phyloP scores from a whole-genome alignment of 2,888 invertebrate genomes.

The Leptinotarsa haldemani region DNA sequence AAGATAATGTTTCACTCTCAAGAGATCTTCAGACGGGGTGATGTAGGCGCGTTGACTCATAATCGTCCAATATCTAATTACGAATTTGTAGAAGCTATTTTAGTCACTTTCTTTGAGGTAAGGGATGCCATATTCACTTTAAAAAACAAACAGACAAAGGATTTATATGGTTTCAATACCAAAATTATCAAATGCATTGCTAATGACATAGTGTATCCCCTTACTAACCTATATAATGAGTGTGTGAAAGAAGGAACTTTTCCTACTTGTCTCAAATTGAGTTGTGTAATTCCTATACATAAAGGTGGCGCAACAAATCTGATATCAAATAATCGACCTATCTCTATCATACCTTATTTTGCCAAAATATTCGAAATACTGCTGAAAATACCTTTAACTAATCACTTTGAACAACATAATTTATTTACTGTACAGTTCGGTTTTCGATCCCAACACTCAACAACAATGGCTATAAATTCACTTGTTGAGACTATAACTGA shows the following conservation, averaged over 20 bases:
- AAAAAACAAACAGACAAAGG: conserved; percentile 17
- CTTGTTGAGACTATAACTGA: conserved; percentile 15
- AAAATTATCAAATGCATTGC: conserved; percentile 20
- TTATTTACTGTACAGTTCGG: background rate
- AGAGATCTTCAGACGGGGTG: too few species aligned
- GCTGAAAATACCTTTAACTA: background rate
- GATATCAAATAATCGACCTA: conserved; percentile 19
- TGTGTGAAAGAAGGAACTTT: conserved; percentile 17
- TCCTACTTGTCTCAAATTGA: conserved; percentile 13
- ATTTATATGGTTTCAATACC: conserved; percentile 20
- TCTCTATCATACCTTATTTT: conserved; percentile 17
- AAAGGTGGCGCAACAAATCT: conserved; percentile 19
- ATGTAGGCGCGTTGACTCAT: too few species aligned
- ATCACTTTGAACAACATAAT: too few species aligned
- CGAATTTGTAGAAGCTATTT: too few species aligned
- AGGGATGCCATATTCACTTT: conserved; percentile 17
- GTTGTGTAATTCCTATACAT: conserved; percentile 22
- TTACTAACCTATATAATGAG: conserved; percentile 13
- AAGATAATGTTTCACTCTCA: too few species aligned
- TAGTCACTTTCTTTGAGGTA: background rate
- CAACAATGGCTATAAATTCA: conserved; percentile 19
- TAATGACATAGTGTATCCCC: conserved; percentile 19
- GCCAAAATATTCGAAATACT: conserved; percentile 21
- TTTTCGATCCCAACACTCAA: conserved; percentile 16
- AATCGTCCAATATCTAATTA: too few species aligned